Percentiles rank a stretch among this genome's conserved stretches.
Conservation (phyloP, 2,113 vertebrate species). For the Guaruba guarouba region DNA sequence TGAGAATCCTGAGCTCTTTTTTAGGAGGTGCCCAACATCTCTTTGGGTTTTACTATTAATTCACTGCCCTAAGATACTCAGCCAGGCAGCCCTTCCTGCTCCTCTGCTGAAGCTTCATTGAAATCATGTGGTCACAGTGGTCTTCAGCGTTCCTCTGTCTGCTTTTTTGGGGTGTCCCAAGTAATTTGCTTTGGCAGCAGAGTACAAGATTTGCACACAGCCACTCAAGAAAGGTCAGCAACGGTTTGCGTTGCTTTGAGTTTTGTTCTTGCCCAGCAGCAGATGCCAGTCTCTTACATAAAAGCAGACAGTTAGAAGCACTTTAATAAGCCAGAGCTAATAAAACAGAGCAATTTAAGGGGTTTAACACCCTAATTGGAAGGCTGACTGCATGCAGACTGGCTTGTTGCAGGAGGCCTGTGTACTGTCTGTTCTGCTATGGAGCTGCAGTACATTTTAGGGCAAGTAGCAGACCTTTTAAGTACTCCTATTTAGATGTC, state of each 20-base stretch:
- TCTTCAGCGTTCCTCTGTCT: background rate
- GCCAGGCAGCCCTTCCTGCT: background rate
- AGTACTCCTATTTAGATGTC: background rate
- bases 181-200: background rate
- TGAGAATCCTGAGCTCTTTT: background rate
- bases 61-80: background rate
- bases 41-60: background rate
- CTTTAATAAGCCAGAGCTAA: background rate
- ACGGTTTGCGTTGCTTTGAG: background rate
- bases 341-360: background rate
- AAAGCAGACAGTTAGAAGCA: background rate
- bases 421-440: background rate
- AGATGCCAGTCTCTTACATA: background rate
- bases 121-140: background rate
- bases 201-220: fast-evolving
- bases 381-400: background rate
- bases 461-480: background rate
- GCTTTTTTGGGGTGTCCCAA: background rate
- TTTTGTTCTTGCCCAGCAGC: background rate
- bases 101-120: background rate
- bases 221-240: background rate
- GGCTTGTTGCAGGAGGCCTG: background rate
- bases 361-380: background rate
- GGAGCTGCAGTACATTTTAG: background rate
- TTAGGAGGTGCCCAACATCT: too few species aligned